phyloP scores from a whole-genome alignment of 2,113 vertebrate species.

The Aspiorhynchus laticeps region DNA sequence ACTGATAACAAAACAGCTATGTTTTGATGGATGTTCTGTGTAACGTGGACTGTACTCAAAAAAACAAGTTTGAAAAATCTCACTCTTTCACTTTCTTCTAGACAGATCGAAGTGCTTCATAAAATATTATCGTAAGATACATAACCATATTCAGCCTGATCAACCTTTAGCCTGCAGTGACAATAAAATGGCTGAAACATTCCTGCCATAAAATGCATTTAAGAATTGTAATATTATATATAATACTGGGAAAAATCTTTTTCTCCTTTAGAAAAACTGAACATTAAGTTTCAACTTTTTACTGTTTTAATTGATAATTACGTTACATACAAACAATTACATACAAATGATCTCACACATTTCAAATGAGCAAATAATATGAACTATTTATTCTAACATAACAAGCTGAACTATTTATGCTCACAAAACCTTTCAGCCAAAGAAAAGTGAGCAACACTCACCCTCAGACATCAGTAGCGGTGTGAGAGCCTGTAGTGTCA shows the following conservation, averaged over 20 bases:
- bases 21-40: neutral
- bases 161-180: constrained; percentile 10
- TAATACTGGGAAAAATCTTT: neutral
- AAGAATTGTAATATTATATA: neutral
- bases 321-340: too few relatives aligned
- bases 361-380: neutral
- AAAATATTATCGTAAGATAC: neutral
- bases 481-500: neutral
- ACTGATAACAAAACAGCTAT: neutral
- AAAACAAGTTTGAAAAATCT: neutral
- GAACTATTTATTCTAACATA: neutral
- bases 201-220: neutral
- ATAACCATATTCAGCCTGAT: neutral
- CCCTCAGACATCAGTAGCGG: constrained; percentile 5
- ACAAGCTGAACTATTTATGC: neutral
- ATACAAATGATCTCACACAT: neutral
- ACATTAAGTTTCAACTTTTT: neutral
- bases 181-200: neutral
- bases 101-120: neutral
- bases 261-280: neutral
- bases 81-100: neutral
- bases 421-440: neutral
- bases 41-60: neutral
- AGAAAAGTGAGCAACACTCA: constrained; percentile 11
- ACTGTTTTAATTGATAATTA: neutral